Evolutionary conservation across 2,113 vertebrate species (phyloP), one percentile per base, ranked within the genome.

Genomic region (Ornithorhynchus anatinus): DNA sequence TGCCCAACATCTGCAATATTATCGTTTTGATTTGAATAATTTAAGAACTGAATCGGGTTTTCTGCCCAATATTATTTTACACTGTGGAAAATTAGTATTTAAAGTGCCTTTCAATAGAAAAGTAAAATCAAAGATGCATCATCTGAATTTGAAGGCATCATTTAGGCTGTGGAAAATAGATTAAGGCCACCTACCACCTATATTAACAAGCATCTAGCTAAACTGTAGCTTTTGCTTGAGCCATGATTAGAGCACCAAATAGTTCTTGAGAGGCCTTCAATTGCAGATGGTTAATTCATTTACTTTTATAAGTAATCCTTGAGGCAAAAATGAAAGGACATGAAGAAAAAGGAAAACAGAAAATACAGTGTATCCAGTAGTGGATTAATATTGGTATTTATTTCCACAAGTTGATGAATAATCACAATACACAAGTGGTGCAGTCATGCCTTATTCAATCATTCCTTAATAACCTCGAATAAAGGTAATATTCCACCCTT

Each of bases 121-220:
- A 29, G n/a, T n/a, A n/a, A 32, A 66, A 48, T 75, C 62, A 59
- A 61, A 53, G 56, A 17, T 17, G 27, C 48, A 39, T 76, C 81
- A 67, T 80, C 59, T 59, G 75, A 87, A 84, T 59, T 0, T 0
- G 72, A 88, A 77, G 82, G 53, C 19, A 45, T 73, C 65, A 45
- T 47, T 54, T 66, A 58, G 68, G 56, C 39, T 78, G 59, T 59
- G 75, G 61, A 16, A 35, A 68, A 60, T 59, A 0, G 4, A 29
- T 11, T 10, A 60, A 50, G 59, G 37, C 73, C 82, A 54, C 59
- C 75, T 7, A 3, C 23, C 63, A 29, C 65, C 84, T 60, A 82
- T 16, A 45, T 27, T 23, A 20, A 44, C 22, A 23, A 39, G 44
- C 14, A 15, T 39, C 27, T 16, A 20, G 4, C 43, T 27, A 19